These are phyloP conservation scores for Garrulus glandarius DNA, from an alignment of 2,797 vertebrate genomes.

Conservation along the genomic window DNA sequence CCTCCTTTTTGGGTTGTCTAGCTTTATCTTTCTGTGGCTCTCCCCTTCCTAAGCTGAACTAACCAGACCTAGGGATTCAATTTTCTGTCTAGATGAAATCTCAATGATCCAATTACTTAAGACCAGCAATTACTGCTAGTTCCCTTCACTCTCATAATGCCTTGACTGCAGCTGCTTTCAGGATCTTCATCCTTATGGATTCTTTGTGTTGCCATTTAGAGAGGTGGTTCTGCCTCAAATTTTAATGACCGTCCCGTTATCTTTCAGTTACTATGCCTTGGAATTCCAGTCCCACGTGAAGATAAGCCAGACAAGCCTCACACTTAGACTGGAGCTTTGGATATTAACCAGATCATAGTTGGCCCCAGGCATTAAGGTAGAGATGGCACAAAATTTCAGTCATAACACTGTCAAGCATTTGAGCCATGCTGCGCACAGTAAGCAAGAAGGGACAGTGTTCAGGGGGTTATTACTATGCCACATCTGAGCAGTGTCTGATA, in stretches of 20 bases:
- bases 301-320: neutral
- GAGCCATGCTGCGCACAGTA: neutral
- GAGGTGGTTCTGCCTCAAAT: neutral
- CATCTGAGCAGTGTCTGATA: neutral
- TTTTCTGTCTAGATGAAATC: constrained; percentile 36
- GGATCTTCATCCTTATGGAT: neutral
- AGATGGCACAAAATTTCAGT: neutral
- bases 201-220: neutral
- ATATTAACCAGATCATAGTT: neutral
- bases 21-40: neutral
- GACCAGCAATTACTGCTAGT: neutral
- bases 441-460: neutral
- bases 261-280: neutral
- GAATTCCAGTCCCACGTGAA: neutral
- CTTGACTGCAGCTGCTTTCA: neutral
- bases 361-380: neutral
- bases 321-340: neutral
- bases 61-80: neutral
- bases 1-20: neutral
- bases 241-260: neutral
- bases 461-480: neutral
- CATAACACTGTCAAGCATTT: accelerated
- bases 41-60: neutral
- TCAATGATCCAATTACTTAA: constrained; percentile 33
- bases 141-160: constrained; percentile 23